Conservation (phyloP, 2,113 vertebrate species). For the Ranitomeya variabilis region DNA sequence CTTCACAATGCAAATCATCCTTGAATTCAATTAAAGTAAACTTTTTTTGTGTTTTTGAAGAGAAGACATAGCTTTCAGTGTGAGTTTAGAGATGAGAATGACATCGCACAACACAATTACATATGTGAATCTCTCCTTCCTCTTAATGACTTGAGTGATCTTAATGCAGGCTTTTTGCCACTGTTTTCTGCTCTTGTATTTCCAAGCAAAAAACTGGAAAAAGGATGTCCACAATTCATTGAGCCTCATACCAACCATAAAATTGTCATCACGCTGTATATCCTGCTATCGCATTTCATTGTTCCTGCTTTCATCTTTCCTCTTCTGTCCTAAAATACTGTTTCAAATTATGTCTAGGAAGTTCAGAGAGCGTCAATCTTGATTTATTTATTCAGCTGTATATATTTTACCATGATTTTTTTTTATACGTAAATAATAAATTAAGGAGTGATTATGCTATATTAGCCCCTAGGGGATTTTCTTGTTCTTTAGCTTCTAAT, state of each 20-base stretch:
- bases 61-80: too few species aligned
- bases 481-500: too few species aligned
- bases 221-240: not conserved
- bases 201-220: not conserved
- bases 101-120: not conserved
- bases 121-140: not conserved
- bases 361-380: not conserved
- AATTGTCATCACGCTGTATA: conserved; percentile 12
- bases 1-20: not conserved
- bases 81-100: not conserved
- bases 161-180: not conserved
- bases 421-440: too few species aligned
- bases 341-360: not conserved
- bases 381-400: not conserved
- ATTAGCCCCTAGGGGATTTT: too few species aligned
- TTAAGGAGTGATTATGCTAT: too few species aligned
- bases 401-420: too few species aligned
- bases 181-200: not conserved
- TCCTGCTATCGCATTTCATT: not conserved
- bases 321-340: not conserved
- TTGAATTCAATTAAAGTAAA: conserved; percentile 12
- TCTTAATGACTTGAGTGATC: not conserved
- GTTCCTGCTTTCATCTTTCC: not conserved
- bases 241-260: conserved; percentile 2
- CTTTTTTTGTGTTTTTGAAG: not conserved